phyloP scores from a whole-genome alignment of 2,797 vertebrate genomes.

The Masticophis lateralis region DNA sequence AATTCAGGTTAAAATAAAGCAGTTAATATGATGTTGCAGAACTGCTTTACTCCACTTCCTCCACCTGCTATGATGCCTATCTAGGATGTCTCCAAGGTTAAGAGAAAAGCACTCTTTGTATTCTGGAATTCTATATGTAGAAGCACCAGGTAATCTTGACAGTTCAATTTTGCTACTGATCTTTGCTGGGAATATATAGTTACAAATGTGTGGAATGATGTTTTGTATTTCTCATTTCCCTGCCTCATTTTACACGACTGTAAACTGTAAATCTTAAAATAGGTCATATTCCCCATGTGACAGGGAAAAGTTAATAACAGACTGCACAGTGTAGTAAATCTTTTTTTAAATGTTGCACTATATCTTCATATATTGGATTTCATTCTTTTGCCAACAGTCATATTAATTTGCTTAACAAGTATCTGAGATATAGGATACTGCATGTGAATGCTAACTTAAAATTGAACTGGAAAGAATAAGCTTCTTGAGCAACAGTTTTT shows the following conservation, averaged over 20 bases:
- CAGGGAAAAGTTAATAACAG: conserved; percentile 2
- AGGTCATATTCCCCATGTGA: neutral
- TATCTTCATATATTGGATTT: conserved; percentile 4
- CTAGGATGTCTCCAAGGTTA: neutral
- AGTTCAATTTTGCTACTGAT: neutral
- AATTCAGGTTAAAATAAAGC: neutral
- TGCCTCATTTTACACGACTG: neutral
- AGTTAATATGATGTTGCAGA: neutral
- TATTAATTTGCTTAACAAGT: conserved; percentile 33
- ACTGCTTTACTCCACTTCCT: neutral
- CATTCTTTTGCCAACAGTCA: neutral
- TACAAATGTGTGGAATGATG: neutral
- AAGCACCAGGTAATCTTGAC: neutral
- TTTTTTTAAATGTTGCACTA: neutral
- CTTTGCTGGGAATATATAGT: neutral
- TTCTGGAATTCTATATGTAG: neutral
- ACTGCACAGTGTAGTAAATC: neutral
- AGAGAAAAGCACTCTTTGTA: neutral
- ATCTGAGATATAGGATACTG: conserved; percentile 19
- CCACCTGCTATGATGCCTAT: too few species aligned
- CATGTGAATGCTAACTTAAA: conserved; percentile 8
- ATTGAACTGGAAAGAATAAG: neutral
- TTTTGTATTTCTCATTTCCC: neutral
- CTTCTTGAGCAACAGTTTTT: conserved; percentile 32
- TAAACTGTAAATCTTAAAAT: neutral